Base-by-base conservation (phyloP, 2,113 vertebrate genomes). In the Mixornis gularis region DNA sequence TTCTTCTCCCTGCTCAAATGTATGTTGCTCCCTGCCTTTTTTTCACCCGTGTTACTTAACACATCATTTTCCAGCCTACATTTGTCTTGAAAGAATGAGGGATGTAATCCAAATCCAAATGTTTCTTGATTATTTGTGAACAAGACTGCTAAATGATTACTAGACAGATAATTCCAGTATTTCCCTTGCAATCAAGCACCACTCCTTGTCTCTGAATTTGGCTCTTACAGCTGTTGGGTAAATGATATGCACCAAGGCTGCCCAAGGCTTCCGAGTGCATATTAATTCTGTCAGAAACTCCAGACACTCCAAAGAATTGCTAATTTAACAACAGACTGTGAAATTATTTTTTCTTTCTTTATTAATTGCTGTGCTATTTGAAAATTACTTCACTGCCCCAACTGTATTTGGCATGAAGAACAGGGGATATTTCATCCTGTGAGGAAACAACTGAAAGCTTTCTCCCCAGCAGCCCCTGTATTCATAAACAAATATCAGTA, bases 321-420 rank as follows among this genome's bases (percentile, higher is more conserved):
- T 94, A 95, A 96, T 96, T 96, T 93, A 95, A 95, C 89, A 91
- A 92, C 59, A 51, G 87, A 73, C 90, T 93, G 81, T 94, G 89
- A 93, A 95, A 96, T 94, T 91, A 85, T 93, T 93, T 96, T 95
- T 95, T 72, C 73, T 91, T 91, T 83, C 77, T 89, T 82, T 94
- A 94, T 94, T 94, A 95, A 93, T 95, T 94, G 56, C 84, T 82
- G 46, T 58, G 79, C 58, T 90, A 40, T 93, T 88, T 77, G 77
- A 89, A 93, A 90, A 77, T 15, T 17, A 85, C 85, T 95, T 82
- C 63, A n/a, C 49, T 92, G 92, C 70, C 89, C 68, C 1, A 0
- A 56, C 49, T 58, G 25, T 79, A 85, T 86, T 34, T 2, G 5
- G 49, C 8, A 1, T 26, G 72, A 81, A 80, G 53, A 92, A 85